A percentile compares a stretch with the other conserved stretches of the same genome.
These are phyloP conservation scores for Gibbula magus DNA, from an alignment of 2,888 invertebrate genomes.

Conservation along the genomic window DNA sequence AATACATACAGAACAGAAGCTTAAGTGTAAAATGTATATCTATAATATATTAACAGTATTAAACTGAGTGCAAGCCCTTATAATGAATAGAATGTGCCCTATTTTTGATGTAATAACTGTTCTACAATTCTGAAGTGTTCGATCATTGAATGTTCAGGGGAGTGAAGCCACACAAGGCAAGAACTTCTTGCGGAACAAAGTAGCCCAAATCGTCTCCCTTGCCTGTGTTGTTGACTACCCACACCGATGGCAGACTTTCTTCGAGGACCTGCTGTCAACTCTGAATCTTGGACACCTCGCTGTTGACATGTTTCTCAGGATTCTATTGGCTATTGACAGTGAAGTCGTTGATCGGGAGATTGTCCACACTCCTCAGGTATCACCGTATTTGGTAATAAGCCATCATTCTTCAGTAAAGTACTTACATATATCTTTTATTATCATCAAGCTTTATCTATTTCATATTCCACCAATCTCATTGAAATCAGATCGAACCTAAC, in stretches of 20 bases:
- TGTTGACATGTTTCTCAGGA: conserved; percentile 77
- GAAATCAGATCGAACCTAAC: no score
- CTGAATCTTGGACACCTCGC: conserved; percentile 72
- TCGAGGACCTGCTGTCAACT: conserved; percentile 76
- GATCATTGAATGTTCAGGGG: conserved; percentile 44
- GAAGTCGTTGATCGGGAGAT: conserved; percentile 78
- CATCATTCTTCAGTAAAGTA: no score
- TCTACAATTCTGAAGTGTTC: not conserved
- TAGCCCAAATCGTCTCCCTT: conserved; percentile 78
- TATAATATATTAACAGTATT: no score
- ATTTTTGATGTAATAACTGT: not conserved
- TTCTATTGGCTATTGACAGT: conserved; percentile 78
- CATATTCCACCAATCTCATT: no score
- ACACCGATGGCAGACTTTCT: conserved; percentile 77
- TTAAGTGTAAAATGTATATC: no score
- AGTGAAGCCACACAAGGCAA: conserved; percentile 63
- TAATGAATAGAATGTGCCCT: no score
- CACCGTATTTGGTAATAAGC: not conserved
- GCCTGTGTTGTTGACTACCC: conserved; percentile 78
- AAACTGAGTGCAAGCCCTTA: no score
- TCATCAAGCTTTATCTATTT: no score
- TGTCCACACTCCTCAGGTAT: conserved; percentile 71
- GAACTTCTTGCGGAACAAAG: conserved; percentile 78
- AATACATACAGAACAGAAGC: no score
- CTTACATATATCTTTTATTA: no score